Evolutionary conservation across 2,113 vertebrate genomes (phyloP).

Genomic region (Bos indicus): DNA sequence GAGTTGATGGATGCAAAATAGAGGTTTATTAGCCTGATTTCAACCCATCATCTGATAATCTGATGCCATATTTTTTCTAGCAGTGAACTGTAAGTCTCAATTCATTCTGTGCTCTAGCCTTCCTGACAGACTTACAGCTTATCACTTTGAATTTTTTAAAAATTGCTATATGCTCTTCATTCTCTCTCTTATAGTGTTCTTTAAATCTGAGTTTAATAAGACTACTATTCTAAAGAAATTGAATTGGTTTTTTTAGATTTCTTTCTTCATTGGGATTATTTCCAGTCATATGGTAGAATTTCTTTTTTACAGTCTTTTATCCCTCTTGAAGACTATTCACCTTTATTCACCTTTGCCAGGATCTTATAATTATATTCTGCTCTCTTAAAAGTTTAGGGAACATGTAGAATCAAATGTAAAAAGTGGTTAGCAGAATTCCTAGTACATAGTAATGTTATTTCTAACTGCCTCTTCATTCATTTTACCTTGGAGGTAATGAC

Average conservation of each 20-base stretch:
- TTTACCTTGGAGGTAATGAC: background rate
- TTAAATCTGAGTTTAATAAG: background rate
- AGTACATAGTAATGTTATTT: background rate
- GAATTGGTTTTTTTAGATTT: background rate
- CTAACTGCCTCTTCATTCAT: background rate
- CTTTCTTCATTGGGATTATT: background rate
- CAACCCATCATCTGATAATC: background rate
- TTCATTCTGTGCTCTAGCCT: background rate
- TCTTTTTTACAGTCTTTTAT: background rate
- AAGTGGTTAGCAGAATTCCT: slow-evolving; percentile 27
- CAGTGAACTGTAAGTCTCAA: background rate
- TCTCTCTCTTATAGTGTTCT: background rate
- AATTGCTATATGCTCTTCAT: background rate
- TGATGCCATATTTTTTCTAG: background rate
- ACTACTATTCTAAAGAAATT: background rate
- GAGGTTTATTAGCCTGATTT: background rate
- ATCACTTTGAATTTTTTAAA: background rate
- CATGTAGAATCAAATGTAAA: background rate
- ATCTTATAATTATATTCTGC: background rate
- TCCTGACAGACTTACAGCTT: background rate
- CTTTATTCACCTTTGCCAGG: background rate
- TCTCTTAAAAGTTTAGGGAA: background rate
- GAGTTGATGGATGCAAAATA: background rate
- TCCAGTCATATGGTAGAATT: background rate
- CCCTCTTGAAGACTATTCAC: background rate